phyloP scores from a whole-genome alignment of 2,888 invertebrate species.

The Seladonia tumulorum region DNA sequence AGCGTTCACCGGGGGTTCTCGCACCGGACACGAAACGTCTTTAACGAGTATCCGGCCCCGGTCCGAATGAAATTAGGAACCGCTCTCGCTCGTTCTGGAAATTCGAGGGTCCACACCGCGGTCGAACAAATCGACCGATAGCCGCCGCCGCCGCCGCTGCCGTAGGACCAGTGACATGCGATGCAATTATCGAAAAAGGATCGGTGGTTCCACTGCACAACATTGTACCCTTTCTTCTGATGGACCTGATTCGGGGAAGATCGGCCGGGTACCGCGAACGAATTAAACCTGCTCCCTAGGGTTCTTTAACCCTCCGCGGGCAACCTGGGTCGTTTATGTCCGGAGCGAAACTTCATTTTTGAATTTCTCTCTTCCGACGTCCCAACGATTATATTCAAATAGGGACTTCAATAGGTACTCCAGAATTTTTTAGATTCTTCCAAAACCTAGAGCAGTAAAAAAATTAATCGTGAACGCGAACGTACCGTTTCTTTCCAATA shows the following conservation, averaged over 20 bases:
- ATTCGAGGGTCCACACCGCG: constrained; percentile 8
- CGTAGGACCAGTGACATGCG: constrained; percentile 30
- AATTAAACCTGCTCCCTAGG: neutral
- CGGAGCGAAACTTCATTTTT: neutral
- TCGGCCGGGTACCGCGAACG: neutral
- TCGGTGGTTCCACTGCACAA: neutral
- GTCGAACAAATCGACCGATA: constrained; percentile 26
- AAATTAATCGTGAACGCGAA: too few relatives aligned
- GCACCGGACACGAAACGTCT: constrained; percentile 51
- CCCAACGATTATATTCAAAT: too few relatives aligned
- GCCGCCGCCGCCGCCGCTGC: neutral
- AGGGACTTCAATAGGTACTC: too few relatives aligned
- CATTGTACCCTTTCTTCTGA: neutral
- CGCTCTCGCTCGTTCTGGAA: constrained; percentile 37
- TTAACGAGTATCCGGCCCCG: constrained; percentile 53
- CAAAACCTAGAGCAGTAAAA: too few relatives aligned
- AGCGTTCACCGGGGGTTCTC: constrained; percentile 18
- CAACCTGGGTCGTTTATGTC: neutral
- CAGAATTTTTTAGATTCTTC: too few relatives aligned
- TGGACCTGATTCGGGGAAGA: constrained; percentile 1
- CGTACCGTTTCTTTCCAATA: neutral
- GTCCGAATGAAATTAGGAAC: constrained; percentile 53
- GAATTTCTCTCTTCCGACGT: neutral
- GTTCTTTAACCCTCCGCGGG: neutral
- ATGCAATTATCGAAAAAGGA: constrained; percentile 15